A percentile compares a stretch with the other conserved stretches of the same genome.
phyloP scores from a whole-genome alignment of 2,797 vertebrate species.

The Eospalax fontanierii region DNA sequence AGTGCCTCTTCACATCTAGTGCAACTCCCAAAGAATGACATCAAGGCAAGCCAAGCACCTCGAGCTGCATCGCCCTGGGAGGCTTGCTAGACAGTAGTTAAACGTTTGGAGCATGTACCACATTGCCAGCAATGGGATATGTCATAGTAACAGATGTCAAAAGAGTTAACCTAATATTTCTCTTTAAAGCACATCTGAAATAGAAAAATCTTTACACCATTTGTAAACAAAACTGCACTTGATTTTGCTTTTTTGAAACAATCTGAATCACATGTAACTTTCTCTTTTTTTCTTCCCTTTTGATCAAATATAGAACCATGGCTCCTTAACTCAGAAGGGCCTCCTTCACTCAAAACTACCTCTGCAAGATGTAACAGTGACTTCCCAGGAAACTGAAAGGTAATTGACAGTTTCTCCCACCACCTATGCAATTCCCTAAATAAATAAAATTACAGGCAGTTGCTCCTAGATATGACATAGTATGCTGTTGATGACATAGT shows the following conservation, averaged over 20 bases:
- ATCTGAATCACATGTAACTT: constrained; percentile 86
- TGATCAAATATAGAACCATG: constrained; percentile 79
- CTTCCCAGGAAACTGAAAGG: constrained; percentile 81
- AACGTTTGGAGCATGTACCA: constrained; percentile 87
- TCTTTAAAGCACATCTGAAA: constrained; percentile 90
- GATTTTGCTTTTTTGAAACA: constrained; percentile 88
- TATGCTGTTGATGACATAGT: constrained; percentile 84
- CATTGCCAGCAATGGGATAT: constrained; percentile 92
- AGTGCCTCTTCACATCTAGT: constrained; percentile 64
- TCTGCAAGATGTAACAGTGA: constrained; percentile 71
- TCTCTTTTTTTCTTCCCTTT: constrained; percentile 74
- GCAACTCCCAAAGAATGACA: constrained; percentile 67
- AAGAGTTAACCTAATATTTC: constrained; percentile 87
- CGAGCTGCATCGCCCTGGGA: constrained; percentile 73
- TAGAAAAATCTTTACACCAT: constrained; percentile 90
- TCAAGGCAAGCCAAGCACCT: constrained; percentile 77
- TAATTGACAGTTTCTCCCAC: constrained; percentile 79
- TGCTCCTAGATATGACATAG: constrained; percentile 86
- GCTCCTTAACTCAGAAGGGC: constrained; percentile 78
- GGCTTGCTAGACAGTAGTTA: constrained; percentile 83
- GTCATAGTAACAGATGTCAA: constrained; percentile 87
- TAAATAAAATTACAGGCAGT: constrained; percentile 86
- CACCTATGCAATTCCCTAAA: constrained; percentile 82
- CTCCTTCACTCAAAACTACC: constrained; percentile 60
- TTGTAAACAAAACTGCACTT: constrained; percentile 92